Percentiles rank a stretch among this genome's conserved stretches.
Evolutionary conservation across 2,888 invertebrate genomes (phyloP).

Genomic region (Escarpia spicata): DNA sequence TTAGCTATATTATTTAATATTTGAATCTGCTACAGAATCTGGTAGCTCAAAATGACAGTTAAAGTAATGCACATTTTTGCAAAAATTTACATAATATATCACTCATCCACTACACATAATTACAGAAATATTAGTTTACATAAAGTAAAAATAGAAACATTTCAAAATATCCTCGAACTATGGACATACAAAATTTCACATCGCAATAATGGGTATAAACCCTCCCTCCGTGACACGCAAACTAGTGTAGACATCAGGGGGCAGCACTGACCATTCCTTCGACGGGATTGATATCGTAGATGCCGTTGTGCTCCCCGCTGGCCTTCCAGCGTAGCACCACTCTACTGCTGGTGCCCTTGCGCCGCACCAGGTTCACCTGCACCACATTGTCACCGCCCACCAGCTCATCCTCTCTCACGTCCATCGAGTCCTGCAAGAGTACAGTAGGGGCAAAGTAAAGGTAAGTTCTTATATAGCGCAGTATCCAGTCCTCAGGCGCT

Average conservation of each 20-base stretch:
- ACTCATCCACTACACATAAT: too few relatives aligned
- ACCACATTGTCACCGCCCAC: constrained; percentile 50
- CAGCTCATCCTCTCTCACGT: constrained; percentile 48
- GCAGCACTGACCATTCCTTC: constrained; percentile 50
- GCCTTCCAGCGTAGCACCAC: constrained; percentile 56
- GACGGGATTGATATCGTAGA: constrained; percentile 57
- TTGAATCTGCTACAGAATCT: too few relatives aligned
- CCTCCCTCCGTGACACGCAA: not conserved
- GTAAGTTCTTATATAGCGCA: too few relatives aligned
- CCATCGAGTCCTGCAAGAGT: constrained; percentile 55
- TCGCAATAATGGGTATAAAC: not conserved
- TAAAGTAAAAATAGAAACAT: too few relatives aligned
- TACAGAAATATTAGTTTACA: too few relatives aligned
- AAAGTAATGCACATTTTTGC: too few relatives aligned
- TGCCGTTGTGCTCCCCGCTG: constrained; percentile 55
- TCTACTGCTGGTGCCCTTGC: constrained; percentile 53
- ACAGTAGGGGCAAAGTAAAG: not conserved
- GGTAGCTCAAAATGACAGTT: too few relatives aligned
- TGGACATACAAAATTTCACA: too few relatives aligned
- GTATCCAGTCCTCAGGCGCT: too few relatives aligned
- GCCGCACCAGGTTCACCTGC: constrained; percentile 52
- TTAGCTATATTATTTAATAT: too few relatives aligned
- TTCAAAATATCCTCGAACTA: too few relatives aligned
- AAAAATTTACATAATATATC: too few relatives aligned
- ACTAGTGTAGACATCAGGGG: not conserved